Evolutionary conservation across 2,888 invertebrate species (phyloP).

Genomic region (Tetragnatha montana): DNA sequence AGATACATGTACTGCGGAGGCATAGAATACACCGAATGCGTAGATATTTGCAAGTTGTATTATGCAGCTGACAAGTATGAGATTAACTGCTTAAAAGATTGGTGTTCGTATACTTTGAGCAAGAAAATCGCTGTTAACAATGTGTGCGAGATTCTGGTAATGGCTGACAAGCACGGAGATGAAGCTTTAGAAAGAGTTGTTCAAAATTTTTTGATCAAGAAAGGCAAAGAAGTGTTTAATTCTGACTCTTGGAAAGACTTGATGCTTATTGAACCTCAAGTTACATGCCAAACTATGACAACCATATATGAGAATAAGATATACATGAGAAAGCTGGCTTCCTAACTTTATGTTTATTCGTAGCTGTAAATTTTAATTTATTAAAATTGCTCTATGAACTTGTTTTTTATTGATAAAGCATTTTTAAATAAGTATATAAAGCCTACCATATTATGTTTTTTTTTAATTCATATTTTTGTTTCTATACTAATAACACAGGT

Average conservation of each 20-base stretch:
- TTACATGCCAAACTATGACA: neutral
- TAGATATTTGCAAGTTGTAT: neutral
- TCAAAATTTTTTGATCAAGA: neutral
- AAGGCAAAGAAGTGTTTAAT: neutral
- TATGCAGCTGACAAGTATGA: slow-evolving; percentile 17
- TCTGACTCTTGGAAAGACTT: slow-evolving; percentile 5
- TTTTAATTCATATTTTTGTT: too few species aligned
- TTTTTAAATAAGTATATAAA: too few species aligned
- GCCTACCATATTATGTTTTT: too few species aligned
- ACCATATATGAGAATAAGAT: too few species aligned
- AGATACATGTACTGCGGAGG: slow-evolving; percentile 18
- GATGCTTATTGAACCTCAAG: neutral
- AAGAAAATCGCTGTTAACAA: neutral
- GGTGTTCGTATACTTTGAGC: neutral
- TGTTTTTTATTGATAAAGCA: too few species aligned
- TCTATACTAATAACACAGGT: too few species aligned
- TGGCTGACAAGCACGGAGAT: neutral
- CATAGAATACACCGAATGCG: neutral
- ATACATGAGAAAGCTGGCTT: too few species aligned
- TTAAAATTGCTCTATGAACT: too few species aligned
- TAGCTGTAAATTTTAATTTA: too few species aligned
- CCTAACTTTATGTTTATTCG: too few species aligned
- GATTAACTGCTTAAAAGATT: neutral
- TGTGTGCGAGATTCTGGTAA: neutral
- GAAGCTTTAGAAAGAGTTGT: neutral